phyloP scores from a whole-genome alignment of 2,797 vertebrate genomes.

The Mus caroli region DNA sequence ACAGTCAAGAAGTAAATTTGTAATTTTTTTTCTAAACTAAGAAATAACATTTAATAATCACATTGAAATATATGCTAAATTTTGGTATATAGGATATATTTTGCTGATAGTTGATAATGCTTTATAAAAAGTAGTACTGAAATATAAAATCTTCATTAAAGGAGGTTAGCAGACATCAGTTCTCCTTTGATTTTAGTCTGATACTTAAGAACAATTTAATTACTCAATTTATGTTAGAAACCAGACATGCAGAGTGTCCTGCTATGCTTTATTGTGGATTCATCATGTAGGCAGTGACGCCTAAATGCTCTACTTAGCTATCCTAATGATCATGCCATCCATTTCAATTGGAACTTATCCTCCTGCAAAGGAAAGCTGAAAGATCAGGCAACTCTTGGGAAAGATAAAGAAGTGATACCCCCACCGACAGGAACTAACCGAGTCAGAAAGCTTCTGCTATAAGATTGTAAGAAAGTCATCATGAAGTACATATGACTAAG shows the following conservation, averaged over 20 bases:
- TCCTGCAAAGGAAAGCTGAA: slow-evolving; percentile 17
- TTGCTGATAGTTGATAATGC: neutral
- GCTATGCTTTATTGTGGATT: slow-evolving; percentile 54
- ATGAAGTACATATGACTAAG: neutral
- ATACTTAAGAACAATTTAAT: slow-evolving; percentile 61
- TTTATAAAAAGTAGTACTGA: slow-evolving; percentile 57
- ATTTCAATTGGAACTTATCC: slow-evolving; percentile 38
- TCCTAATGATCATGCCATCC: neutral
- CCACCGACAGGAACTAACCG: neutral
- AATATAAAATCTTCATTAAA: slow-evolving; percentile 49
- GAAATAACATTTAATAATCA: slow-evolving; percentile 50
- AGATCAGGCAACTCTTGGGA: slow-evolving; percentile 26
- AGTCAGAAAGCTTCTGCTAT: slow-evolving; percentile 10
- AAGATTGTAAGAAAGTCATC: neutral
- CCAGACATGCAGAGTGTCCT: slow-evolving; percentile 46
- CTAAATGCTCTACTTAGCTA: slow-evolving; percentile 14
- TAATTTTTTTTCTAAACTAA: slow-evolving; percentile 27
- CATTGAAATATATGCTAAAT: slow-evolving; percentile 58
- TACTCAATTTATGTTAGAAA: slow-evolving; percentile 59
- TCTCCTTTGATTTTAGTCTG: slow-evolving; percentile 61
- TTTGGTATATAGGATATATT: neutral
- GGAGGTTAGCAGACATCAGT: slow-evolving; percentile 13
- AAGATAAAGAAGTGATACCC: neutral
- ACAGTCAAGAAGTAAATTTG: slow-evolving; percentile 35
- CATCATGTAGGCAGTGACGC: slow-evolving; percentile 25